phyloP scores from a whole-genome alignment of 2,113 vertebrate genomes.

The Benitochromis conjunctus region DNA sequence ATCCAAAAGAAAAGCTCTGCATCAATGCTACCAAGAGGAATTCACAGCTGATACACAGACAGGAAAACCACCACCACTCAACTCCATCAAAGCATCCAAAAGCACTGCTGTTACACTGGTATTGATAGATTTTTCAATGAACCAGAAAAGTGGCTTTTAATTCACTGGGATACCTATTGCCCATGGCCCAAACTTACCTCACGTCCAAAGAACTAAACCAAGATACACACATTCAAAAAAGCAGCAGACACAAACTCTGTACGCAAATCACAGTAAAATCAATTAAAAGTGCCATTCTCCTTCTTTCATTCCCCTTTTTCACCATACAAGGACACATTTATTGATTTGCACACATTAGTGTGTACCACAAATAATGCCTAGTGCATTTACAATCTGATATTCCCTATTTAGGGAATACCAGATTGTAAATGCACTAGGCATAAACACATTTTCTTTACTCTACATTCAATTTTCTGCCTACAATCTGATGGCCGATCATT shows the following conservation, averaged over 20 bases:
- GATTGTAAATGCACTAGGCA: too few relatives aligned
- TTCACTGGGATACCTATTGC: neutral
- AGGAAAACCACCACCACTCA: neutral
- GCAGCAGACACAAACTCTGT: neutral
- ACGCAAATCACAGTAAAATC: neutral
- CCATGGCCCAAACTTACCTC: neutral
- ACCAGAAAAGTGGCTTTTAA: neutral
- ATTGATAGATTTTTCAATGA: neutral
- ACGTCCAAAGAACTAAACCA: neutral
- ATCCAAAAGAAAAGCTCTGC: neutral
- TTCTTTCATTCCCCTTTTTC: neutral
- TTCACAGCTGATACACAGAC: neutral
- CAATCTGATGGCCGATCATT: neutral
- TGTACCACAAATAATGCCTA: neutral
- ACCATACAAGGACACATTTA: neutral
- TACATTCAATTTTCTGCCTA: neutral
- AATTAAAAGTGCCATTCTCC: neutral
- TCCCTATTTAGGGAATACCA: neutral
- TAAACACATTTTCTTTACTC: neutral
- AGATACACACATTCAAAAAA: neutral
- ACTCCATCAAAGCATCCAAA: neutral
- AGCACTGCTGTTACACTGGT: neutral
- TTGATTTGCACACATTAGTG: neutral
- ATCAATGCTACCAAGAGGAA: neutral
- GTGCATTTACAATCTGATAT: neutral